These are phyloP conservation scores for Nephrotoma flavescens DNA, from an alignment of 2,888 invertebrate species.

Conservation along the genomic window DNA sequence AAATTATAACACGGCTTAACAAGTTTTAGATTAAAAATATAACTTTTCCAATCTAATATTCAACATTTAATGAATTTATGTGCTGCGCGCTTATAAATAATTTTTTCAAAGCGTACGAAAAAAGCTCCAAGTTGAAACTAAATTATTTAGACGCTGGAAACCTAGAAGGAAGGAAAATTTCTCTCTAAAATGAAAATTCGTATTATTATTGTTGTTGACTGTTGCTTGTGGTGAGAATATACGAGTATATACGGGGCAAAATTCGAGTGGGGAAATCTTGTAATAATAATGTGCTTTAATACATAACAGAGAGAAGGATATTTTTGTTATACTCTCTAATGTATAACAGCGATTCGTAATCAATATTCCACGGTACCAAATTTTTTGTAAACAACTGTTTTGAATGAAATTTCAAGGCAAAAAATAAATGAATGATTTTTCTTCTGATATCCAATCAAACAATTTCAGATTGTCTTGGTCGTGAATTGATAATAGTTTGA, in stretches of 20 bases:
- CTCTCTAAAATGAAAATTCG: not conserved
- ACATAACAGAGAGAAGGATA: not conserved
- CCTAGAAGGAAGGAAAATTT: not conserved
- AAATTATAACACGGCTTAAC: not conserved
- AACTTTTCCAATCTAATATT: not conserved
- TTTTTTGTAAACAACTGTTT: too few relatives aligned
- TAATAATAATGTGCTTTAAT: not conserved
- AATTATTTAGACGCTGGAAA: not conserved
- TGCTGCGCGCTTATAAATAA: not conserved
- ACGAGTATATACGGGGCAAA: not conserved
- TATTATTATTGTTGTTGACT: not conserved
- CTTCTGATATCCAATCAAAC: too few relatives aligned
- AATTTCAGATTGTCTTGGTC: too few relatives aligned
- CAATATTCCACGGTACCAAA: not conserved
- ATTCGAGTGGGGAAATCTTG: not conserved
- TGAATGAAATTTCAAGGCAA: too few relatives aligned
- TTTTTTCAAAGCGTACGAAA: not conserved
- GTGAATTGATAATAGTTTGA: too few relatives aligned
- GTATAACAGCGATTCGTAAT: not conserved
- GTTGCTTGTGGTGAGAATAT: not conserved
- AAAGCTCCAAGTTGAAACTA: not conserved
- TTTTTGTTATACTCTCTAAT: not conserved
- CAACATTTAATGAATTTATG: not conserved
- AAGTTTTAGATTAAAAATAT: not conserved
- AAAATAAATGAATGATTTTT: too few relatives aligned